phyloP scores from a whole-genome alignment of 2,797 vertebrate genomes.

The Monodelphis domestica region DNA sequence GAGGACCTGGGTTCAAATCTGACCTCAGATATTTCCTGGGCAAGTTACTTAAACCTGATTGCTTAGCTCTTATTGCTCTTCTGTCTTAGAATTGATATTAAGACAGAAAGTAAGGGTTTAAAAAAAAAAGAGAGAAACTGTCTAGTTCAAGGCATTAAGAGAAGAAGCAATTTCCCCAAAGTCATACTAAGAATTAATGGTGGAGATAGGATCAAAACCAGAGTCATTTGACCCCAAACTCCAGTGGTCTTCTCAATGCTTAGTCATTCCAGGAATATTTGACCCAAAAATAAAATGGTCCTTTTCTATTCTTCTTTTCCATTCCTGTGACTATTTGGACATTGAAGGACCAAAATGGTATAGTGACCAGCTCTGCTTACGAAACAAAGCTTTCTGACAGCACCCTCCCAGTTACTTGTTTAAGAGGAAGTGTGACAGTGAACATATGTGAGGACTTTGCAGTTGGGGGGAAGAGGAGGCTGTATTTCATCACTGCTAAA shows the following conservation, averaged over 20 bases:
- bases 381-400: background rate
- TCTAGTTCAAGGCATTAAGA: background rate
- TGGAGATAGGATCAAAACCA: background rate
- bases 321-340: background rate
- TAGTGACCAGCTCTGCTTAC: background rate
- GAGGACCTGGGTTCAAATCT: too few species aligned
- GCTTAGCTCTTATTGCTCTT: too few species aligned
- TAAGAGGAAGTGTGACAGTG: slow-evolving; percentile 56
- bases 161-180: background rate
- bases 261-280: slow-evolving; percentile 7
- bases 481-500: slow-evolving; percentile 63
- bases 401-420: background rate
- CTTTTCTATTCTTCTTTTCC: background rate
- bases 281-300: background rate
- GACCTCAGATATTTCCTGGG: too few species aligned
- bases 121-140: too few species aligned
- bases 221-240: background rate
- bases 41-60: too few species aligned
- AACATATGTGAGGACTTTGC: slow-evolving; percentile 33
- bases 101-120: too few species aligned
- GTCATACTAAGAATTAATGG: background rate
- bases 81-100: too few species aligned
- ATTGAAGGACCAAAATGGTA: background rate
- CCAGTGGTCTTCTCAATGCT: background rate
- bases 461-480: too few species aligned